Evolutionary conservation across 2,888 invertebrate genomes (phyloP), one percentile per base, ranked within the genome.

Genomic region (Vesta saturnalis): DNA sequence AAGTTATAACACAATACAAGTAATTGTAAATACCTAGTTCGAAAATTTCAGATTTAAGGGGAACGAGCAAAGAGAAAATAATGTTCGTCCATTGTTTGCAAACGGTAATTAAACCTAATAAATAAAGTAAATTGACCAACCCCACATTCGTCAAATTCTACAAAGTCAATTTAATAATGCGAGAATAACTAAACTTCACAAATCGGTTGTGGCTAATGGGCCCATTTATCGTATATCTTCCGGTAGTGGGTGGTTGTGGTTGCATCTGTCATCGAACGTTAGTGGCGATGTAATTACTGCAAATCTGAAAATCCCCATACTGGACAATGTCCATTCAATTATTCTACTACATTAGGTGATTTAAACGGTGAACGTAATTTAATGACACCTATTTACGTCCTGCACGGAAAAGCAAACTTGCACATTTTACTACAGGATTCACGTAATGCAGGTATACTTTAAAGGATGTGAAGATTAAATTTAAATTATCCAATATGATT

Each of bases 261-360:
- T 78, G 77, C 82, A 82, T 81, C 81, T 82, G 82, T 81, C 81
- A 81, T 78, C 78, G 78, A 74, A 78, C 77, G 79, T 81, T 81
- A 81, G 76, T 70, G 75, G 67, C 75, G 73, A 80, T 78, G 78
- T 79, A 77, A 73, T 72, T 75, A 71, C 70, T 72, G 74, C 39
- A 60, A 63, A 66, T 70, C 47, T 64, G 52, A 14, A 56, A 39
- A 39, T 54, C 47, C 52, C 64, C 58, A 64, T 56, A 60, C 60
- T 63, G 70, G 69, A 67, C 72, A 63, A 21, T 71, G 71, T 70
- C 69, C 72, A 60, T 70, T 70, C 72, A 69, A 69, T 58, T 58
- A 58, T 30, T 14, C 35, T 56, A 16, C 8, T 35, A 35, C 30
- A 56, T 14, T 14, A 35, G 30, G 30, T 56, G 35, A 56, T 14